Conservation (phyloP, 2,113 vertebrate species). For the Prunella himalayana region DNA sequence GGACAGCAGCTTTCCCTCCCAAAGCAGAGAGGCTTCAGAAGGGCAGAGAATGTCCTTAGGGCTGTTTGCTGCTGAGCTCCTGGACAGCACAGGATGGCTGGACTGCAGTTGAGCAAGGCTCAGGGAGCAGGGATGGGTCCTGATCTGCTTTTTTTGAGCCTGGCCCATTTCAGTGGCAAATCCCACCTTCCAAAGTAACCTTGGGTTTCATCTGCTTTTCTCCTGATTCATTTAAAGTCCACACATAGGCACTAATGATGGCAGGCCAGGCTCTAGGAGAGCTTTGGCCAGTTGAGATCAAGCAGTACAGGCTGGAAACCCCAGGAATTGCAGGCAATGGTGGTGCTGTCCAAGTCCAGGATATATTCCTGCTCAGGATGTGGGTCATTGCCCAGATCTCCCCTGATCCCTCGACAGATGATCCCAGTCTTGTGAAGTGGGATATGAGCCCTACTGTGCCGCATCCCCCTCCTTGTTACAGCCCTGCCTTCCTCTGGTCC, state of each 20-base stretch:
- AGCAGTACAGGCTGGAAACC: background rate
- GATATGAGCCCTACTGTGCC: fast-evolving
- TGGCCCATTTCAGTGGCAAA: background rate
- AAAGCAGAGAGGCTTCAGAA: background rate
- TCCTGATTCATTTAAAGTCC: background rate
- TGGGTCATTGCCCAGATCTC: background rate
- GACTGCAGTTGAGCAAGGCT: background rate
- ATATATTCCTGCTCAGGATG: background rate
- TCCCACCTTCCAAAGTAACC: background rate
- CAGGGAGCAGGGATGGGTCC: fast-evolving
- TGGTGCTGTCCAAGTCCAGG: background rate
- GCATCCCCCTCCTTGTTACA: fast-evolving
- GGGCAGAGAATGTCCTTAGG: background rate
- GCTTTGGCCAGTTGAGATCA: background rate
- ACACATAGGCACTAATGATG: background rate
- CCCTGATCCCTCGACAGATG: background rate
- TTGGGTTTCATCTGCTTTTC: background rate
- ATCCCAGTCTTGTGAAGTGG: background rate
- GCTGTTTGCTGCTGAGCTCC: background rate
- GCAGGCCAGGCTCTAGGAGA: background rate
- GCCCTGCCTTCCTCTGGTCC: background rate
- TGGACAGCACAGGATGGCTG: fast-evolving
- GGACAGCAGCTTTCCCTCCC: background rate
- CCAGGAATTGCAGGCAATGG: fast-evolving
- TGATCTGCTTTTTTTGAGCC: background rate